Evolutionary conservation across 2,113 vertebrate genomes (phyloP), one percentile per base, ranked within the genome.

Genomic region (Sminthopsis crassicaudata): DNA sequence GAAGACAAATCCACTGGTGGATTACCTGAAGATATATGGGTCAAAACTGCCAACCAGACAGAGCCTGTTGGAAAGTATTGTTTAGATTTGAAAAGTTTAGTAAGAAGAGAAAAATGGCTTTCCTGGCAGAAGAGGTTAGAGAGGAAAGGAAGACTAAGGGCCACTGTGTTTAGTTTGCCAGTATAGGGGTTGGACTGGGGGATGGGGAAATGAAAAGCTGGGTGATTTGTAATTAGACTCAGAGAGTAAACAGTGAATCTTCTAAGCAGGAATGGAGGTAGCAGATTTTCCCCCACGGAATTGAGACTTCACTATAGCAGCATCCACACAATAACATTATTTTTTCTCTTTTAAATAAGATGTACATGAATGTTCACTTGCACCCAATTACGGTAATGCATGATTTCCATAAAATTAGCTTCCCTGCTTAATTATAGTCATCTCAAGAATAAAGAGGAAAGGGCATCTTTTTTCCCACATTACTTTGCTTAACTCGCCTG

Each of bases 371-470:
- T 91, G 67, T 94, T 94, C 93, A 55, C 94, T 97, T 96, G 95
- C 26, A 50, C 92, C 95, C 97, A 94, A 54, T 60, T 92, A 89
- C 10, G 92, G 46, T 89, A 94, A 97, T 91, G 93, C 91, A 46
- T 4, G 91, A 97, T 94, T 98, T 96, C 96, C 96, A 96, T 94
- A 93, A 91, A 91, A 88, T 94, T 96, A 97, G 95, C 96, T 96
- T 50, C 93, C 91, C 90, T 91, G 96, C 94, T 95, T 96, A 94
- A 96, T 96, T 97, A 92, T 89, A 91, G 26, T 14, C 76, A 88
- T 16, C 26, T 52, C 89, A 93, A 88, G 96, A 95, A 60, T 60
- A 53, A 90, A 8, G 46, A 52, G 91, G 16, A 91, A 88, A 5
- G 42, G 36, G 36, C 90, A 94, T 53, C 27, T 91, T 93, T 0